Evolutionary conservation across 2,888 invertebrate species (phyloP).

Genomic region (Boloria selene): DNA sequence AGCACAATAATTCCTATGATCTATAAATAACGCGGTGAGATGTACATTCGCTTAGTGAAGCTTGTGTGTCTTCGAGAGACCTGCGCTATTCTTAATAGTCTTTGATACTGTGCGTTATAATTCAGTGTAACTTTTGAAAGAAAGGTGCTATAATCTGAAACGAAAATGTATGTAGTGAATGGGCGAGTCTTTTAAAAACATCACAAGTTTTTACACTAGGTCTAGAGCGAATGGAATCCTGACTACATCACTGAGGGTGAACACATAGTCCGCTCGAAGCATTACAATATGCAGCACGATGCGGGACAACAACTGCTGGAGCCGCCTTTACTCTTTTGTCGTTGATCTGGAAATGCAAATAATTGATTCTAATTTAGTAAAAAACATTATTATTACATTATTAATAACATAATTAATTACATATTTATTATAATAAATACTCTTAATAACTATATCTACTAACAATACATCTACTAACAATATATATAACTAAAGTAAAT

Average conservation of each 20-base stretch:
- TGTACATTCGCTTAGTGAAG: conserved; percentile 62
- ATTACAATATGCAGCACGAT: conserved; percentile 96
- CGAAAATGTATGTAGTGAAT: conserved; percentile 1
- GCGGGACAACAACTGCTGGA: conserved; percentile 97
- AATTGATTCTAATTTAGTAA: conserved; percentile 21
- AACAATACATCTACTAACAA: not conserved
- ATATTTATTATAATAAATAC: not conserved
- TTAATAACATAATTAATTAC: too few relatives aligned
- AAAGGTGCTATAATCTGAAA: conserved; percentile 36
- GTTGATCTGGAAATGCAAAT: conserved; percentile 89
- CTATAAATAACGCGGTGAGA: conserved; percentile 71
- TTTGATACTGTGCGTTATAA: conserved; percentile 55
- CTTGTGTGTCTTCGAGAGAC: conserved; percentile 49
- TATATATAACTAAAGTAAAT: too few relatives aligned
- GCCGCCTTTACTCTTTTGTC: conserved; percentile 97
- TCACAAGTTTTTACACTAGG: conserved; percentile 53
- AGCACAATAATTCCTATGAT: conserved; percentile 62
- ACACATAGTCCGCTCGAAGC: conserved; percentile 70
- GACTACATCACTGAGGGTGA: conserved; percentile 65
- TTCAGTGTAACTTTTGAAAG: conserved; percentile 27
- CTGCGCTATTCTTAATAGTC: conserved; percentile 66
- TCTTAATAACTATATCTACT: not conserved
- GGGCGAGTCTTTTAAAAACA: conserved; percentile 60
- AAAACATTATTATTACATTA: not conserved
- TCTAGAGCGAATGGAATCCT: conserved; percentile 55